These are phyloP conservation scores for Rhinolophus ferrumequinum DNA, from an alignment of 2,113 vertebrate genomes.

Conservation along the genomic window DNA sequence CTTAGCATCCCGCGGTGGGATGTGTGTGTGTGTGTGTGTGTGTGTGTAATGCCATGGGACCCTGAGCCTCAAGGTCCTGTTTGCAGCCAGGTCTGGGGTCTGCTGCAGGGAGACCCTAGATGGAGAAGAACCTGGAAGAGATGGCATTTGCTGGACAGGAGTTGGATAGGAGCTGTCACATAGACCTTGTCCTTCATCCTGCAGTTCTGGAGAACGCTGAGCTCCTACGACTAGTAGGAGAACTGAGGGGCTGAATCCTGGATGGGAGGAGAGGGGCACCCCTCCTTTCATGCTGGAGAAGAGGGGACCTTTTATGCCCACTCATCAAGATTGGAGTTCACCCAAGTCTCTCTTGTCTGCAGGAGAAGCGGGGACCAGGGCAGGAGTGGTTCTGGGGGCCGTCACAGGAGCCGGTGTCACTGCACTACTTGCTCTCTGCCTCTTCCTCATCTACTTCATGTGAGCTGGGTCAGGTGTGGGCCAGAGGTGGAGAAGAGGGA, in stretches of 20 bases:
- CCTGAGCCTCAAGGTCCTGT: not conserved
- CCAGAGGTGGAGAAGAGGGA: not conserved
- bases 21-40: not conserved
- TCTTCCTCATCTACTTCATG: not conserved
- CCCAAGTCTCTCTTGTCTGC: not conserved
- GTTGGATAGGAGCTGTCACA: fast-evolving
- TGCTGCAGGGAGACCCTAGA: not conserved
- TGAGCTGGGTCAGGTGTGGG: not conserved
- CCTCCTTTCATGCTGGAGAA: not conserved
- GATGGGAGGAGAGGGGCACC: fast-evolving
- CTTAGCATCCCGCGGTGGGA: fast-evolving
- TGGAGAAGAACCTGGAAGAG: not conserved
- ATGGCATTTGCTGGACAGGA: not conserved
- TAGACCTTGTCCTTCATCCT: not conserved
- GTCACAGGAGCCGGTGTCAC: not conserved
- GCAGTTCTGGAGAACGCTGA: not conserved
- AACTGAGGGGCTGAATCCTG: not conserved
- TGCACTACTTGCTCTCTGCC: not conserved
- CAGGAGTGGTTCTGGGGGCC: not conserved
- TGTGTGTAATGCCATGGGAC: not conserved
- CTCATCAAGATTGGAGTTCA: not conserved
- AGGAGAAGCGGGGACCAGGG: not conserved
- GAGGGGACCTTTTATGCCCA: not conserved
- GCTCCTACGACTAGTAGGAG: not conserved
- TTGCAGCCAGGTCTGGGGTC: not conserved